A percentile compares a stretch with the other conserved stretches of the same genome.
Conservation (phyloP, 2,113 vertebrate genomes). For the Crypturellus undulatus region DNA sequence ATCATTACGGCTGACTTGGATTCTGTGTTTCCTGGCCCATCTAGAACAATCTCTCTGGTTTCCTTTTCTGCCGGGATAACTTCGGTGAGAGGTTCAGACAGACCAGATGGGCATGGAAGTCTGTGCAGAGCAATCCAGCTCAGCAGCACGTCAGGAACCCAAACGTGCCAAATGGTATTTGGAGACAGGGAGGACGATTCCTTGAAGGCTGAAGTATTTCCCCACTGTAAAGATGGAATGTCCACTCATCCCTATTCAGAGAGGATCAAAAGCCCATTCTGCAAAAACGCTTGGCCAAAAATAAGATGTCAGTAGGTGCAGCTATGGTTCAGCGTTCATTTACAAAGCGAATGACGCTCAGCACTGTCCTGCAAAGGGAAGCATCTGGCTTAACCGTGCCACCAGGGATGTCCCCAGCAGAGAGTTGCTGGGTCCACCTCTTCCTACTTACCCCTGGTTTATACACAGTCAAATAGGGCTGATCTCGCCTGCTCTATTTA, state of each 20-base stretch:
- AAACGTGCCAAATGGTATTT: neutral
- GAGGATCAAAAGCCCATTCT: neutral
- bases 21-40: neutral
- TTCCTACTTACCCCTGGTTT: conserved; percentile 20
- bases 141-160: neutral
- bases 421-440: conserved; percentile 33
- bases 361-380: conserved; percentile 32
- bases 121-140: neutral
- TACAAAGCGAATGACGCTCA: conserved; percentile 41
- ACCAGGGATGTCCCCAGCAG: neutral
- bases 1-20: neutral
- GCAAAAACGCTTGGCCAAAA: neutral
- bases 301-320: neutral
- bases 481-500: neutral
- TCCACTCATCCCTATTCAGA: neutral
- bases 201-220: neutral
- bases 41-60: conserved; percentile 12
- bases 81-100: neutral
- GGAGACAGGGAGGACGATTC: neutral
- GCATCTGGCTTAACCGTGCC: neutral
- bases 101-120: neutral
- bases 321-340: conserved; percentile 1
- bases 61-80: neutral
- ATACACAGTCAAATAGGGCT: neutral
- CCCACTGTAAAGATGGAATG: neutral